These are phyloP conservation scores for Sturnira hondurensis DNA, from an alignment of 2,113 vertebrate species.

Conservation along the genomic window DNA sequence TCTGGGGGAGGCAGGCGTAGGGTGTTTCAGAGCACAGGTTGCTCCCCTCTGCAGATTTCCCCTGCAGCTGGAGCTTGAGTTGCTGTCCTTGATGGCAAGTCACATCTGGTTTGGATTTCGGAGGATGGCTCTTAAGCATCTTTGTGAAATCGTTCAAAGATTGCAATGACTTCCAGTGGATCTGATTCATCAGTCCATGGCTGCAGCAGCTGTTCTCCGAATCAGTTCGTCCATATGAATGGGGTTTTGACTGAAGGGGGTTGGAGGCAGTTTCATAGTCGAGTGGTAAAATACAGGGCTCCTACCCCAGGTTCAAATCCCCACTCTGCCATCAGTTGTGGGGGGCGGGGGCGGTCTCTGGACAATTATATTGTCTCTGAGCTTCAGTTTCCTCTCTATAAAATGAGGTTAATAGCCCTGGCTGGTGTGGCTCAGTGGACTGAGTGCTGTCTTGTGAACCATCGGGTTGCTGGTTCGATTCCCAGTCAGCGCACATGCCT, in stretches of 20 bases:
- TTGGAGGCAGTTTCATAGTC: neutral
- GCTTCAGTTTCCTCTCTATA: neutral
- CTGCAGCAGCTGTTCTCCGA: neutral
- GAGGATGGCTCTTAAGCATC: neutral
- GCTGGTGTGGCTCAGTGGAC: too few relatives aligned
- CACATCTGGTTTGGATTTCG: slow-evolving; percentile 19
- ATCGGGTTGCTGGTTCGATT: too few relatives aligned
- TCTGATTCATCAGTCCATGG: slow-evolving; percentile 18
- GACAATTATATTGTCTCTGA: neutral
- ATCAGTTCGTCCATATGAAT: neutral
- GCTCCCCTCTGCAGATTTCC: neutral
- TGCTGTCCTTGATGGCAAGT: neutral
- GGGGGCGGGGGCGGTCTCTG: neutral
- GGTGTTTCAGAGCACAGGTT: neutral
- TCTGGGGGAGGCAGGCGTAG: neutral
- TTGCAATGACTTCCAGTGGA: neutral
- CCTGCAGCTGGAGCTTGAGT: neutral
- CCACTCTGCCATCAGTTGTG: neutral
- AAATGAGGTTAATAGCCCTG: neutral
- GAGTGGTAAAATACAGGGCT: too few relatives aligned
- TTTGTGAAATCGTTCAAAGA: neutral
- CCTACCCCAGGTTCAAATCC: neutral
- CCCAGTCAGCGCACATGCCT: too few relatives aligned
- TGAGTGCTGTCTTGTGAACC: too few relatives aligned
- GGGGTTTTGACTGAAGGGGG: neutral